A percentile compares a stretch with the other conserved stretches of the same genome.
These are phyloP conservation scores for Cistogaster globosa DNA, from an alignment of 2,888 invertebrate genomes.

Conservation along the genomic window DNA sequence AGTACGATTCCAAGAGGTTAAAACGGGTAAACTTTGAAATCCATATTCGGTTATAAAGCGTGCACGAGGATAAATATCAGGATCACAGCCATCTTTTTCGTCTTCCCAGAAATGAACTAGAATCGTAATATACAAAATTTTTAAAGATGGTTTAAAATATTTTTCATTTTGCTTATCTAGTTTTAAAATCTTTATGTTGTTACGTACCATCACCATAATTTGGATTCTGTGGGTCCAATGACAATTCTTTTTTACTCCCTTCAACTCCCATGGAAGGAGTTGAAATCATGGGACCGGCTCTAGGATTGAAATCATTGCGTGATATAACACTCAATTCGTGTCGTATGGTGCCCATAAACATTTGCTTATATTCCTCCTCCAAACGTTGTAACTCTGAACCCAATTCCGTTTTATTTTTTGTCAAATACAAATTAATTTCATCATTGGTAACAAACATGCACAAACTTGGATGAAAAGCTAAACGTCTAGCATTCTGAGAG, in stretches of 20 bases:
- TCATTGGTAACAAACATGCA: conserved; percentile 96
- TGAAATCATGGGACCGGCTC: conserved; percentile 87
- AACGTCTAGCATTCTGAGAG: conserved; percentile 89
- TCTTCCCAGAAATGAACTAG: conserved; percentile 95
- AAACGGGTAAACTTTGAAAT: conserved; percentile 93
- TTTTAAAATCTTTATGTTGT: not conserved
- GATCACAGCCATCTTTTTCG: conserved; percentile 89
- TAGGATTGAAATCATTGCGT: conserved; percentile 76
- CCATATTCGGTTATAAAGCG: conserved; percentile 98
- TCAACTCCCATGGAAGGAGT: conserved; percentile 94
- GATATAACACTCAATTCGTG: conserved; percentile 84
- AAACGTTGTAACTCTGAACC: conserved; percentile 84
- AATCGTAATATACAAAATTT: not conserved
- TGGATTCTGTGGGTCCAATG: conserved; percentile 89
- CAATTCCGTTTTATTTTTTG: conserved; percentile 89
- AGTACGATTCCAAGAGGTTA: conserved; percentile 87
- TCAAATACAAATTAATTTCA: conserved; percentile 95
- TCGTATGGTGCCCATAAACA: conserved; percentile 91
- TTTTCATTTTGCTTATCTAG: not conserved
- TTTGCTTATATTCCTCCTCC: conserved; percentile 89
- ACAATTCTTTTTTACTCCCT: conserved; percentile 89
- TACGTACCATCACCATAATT: conserved; percentile 92
- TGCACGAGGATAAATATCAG: conserved; percentile 89
- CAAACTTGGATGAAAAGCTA: conserved; percentile 94
- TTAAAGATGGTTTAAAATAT: conserved; percentile 30